Base-by-base conservation (phyloP, 1,140 invertebrate species). In the Achroia grisella region DNA sequence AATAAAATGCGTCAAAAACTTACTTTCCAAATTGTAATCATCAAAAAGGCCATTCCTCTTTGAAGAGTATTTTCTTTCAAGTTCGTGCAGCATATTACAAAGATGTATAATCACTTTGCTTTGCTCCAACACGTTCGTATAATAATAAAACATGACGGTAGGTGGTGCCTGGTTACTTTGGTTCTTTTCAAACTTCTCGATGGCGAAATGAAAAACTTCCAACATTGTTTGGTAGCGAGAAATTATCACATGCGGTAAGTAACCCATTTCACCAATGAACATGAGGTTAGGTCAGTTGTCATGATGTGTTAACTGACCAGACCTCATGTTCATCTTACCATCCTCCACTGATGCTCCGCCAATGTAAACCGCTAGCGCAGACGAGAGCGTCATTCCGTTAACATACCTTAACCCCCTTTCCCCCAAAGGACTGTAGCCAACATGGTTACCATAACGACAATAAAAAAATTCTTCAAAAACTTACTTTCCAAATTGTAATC, bases 261-360 rank as follows among this genome's bases (percentile, higher is more conserved):
- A 70, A 0, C 66, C 66, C 1, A 70, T 31, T 41, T 70, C 65
- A n/a, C 61, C n/a, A n/a, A n/a, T n/a, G n/a, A n/a, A n/a, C n/a
- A n/a, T n/a, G n/a, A n/a, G n/a, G n/a, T n/a, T n/a, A n/a, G n/a
- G n/a, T n/a, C n/a, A n/a, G n/a, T n/a, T n/a, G n/a, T 23, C 17
- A 23, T 6, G 17, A 23, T 23, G 17, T 2, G 17, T 6, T 23
- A 23, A 23, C 17, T 23, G 17, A 23, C 17, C 17, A 3, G n/a
- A 23, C 17, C 6, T 6, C 17, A 23, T 23, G 2, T 6, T 23
- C 17, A 23, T n/a, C 17, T 6, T 23, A 23, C 6, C 17, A 23
- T 23, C 17, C 17, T 2, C 6, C 17, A 23, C 17, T 23, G 6
- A 6, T 23, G 17, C 17, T 6, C 17, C 17, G 17, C 17, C 17